phyloP scores from a whole-genome alignment of 1,140 invertebrate genomes.

The Ceratitis capitata region DNA sequence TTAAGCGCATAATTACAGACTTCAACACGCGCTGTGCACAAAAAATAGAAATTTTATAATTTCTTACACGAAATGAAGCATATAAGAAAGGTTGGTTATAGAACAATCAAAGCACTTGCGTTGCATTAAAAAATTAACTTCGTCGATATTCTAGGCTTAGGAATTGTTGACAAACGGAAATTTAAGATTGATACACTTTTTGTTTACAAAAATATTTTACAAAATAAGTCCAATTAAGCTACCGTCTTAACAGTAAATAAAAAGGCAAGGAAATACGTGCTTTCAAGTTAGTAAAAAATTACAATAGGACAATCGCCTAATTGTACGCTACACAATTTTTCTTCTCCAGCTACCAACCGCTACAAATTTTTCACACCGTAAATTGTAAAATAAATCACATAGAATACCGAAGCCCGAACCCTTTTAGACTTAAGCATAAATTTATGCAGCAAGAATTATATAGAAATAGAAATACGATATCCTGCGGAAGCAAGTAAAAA shows the following conservation, averaged over 20 bases:
- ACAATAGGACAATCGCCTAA: background rate
- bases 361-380: background rate
- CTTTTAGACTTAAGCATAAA: constrained; percentile 41
- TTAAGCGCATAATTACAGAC: constrained; percentile 59
- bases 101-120: background rate
- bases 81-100: background rate
- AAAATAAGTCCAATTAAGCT: background rate
- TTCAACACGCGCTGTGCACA: constrained; percentile 40
- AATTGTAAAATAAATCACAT: background rate
- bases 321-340: background rate
- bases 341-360: background rate
- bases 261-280: background rate
- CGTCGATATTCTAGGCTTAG: background rate
- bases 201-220: background rate
- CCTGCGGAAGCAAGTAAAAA: background rate
- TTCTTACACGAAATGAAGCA: background rate
- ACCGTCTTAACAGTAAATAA: background rate
- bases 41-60: background rate
- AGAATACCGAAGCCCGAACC: constrained; percentile 10
- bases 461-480: background rate
- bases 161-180: background rate
- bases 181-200: background rate
- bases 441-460: background rate
- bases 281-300: background rate
- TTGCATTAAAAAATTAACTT: background rate